These are phyloP conservation scores for Zygogramma bicolorata DNA, from an alignment of 2,888 invertebrate genomes.

Conservation along the genomic window DNA sequence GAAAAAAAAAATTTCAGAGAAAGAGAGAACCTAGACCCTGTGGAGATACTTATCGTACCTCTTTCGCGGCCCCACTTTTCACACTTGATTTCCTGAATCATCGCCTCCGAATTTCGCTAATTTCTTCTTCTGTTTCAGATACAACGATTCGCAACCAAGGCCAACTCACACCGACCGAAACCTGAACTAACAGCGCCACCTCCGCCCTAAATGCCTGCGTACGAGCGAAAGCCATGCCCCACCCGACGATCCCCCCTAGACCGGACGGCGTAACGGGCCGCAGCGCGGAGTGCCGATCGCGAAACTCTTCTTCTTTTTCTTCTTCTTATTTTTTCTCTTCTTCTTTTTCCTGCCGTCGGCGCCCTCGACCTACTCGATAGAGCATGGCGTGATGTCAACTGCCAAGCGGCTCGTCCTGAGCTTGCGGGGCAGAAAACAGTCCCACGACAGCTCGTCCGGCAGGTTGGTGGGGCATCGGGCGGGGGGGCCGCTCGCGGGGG, in stretches of 20 bases:
- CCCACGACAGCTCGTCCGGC: conserved; percentile 68
- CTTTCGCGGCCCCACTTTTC: no score
- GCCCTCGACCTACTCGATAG: conserved; percentile 75
- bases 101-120: no score
- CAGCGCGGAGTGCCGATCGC: conserved; percentile 25
- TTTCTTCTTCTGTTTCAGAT: background rate
- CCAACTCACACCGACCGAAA: background rate
- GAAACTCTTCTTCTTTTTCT: conserved; percentile 26
- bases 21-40: no score
- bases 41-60: no score
- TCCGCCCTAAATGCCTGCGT: background rate
- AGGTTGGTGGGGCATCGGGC: conserved; percentile 67
- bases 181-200: background rate
- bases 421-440: conserved; percentile 73
- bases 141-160: background rate
- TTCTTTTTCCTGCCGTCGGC: conserved; percentile 21
- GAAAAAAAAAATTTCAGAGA: no score
- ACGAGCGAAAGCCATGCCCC: background rate
- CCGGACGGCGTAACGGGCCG: background rate
- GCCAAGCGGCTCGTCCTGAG: conserved; percentile 75
- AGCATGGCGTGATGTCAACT: conserved; percentile 71
- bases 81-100: no score
- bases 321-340: no score
- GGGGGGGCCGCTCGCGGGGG: conserved; percentile 54
- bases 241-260: background rate